These are phyloP conservation scores for Drosophila melanocephala DNA, from an alignment of 2,888 invertebrate species.

Conservation along the genomic window DNA sequence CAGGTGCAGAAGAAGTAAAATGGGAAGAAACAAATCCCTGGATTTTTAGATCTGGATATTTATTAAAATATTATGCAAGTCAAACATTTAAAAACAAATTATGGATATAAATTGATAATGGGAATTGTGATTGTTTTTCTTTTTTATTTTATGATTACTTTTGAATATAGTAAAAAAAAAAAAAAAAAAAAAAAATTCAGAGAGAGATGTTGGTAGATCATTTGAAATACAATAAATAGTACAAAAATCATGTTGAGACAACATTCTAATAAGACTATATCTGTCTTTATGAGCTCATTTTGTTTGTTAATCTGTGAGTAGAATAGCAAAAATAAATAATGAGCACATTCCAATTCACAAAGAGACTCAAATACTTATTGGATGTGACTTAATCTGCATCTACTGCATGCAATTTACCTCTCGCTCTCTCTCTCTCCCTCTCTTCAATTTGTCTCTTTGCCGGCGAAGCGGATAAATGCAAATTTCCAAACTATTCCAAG, in stretches of 20 bases:
- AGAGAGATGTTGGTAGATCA: background rate
- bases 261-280: background rate
- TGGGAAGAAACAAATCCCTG: background rate
- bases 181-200: background rate
- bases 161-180: background rate
- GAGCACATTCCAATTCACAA: slow-evolving; percentile 20
- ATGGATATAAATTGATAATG: background rate
- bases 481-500: slow-evolving; percentile 12
- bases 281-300: slow-evolving; percentile 41
- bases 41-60: background rate
- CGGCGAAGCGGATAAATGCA: slow-evolving; percentile 35
- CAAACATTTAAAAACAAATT: background rate
- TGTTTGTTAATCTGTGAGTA: slow-evolving; percentile 8
- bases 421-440: background rate
- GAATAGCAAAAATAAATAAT: slow-evolving; percentile 18
- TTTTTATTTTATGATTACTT: background rate
- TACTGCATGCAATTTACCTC: slow-evolving; percentile 4
- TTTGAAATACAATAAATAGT: background rate
- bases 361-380: slow-evolving; percentile 10
- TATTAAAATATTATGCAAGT: background rate
- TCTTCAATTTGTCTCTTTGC: slow-evolving; percentile 13
- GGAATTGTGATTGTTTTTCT: background rate
- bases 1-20: background rate
- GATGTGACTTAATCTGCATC: slow-evolving; percentile 20
- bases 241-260: background rate